Conservation (phyloP, 2,113 vertebrate species). For the human (Homo sapiens) region DNA sequence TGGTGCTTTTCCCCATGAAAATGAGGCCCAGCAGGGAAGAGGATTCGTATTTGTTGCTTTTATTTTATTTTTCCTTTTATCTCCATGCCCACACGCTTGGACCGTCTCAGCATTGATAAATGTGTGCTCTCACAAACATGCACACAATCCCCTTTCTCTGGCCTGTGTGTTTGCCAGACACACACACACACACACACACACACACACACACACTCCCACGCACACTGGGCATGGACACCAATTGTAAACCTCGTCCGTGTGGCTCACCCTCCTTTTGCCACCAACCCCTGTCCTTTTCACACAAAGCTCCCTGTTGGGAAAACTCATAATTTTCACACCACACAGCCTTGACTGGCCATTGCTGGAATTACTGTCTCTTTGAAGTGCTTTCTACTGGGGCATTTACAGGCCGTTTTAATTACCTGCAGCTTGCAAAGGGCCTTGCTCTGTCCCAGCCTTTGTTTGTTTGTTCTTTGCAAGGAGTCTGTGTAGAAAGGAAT, state of each 20-base stretch:
- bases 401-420: conserved; percentile 91
- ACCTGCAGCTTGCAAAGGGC: conserved; percentile 87
- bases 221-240: background rate
- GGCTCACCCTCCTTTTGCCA: conserved; percentile 71
- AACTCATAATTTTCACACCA: conserved; percentile 88
- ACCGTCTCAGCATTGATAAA: conserved; percentile 51
- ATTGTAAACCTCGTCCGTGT: conserved; percentile 43
- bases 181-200: background rate
- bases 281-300: conserved; percentile 81
- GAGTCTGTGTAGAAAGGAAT: conserved; percentile 69
- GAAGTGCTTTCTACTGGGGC: conserved; percentile 88
- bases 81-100: conserved; percentile 23
- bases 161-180: background rate
- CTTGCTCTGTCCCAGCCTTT: conserved; percentile 83
- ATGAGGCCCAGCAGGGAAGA: conserved; percentile 55
- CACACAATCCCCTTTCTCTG: background rate
- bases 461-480: conserved; percentile 84
- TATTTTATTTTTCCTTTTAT: conserved; percentile 75
- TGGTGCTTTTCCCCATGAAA: background rate
- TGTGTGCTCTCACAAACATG: background rate
- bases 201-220: background rate
- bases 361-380: conserved; percentile 86
- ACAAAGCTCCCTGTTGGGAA: conserved; percentile 85
- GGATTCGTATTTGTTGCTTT: conserved; percentile 55
- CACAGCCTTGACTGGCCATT: conserved; percentile 78